Evolutionary conservation across 2,888 invertebrate genomes (phyloP).

Genomic region (Eubasilissa splendida): DNA sequence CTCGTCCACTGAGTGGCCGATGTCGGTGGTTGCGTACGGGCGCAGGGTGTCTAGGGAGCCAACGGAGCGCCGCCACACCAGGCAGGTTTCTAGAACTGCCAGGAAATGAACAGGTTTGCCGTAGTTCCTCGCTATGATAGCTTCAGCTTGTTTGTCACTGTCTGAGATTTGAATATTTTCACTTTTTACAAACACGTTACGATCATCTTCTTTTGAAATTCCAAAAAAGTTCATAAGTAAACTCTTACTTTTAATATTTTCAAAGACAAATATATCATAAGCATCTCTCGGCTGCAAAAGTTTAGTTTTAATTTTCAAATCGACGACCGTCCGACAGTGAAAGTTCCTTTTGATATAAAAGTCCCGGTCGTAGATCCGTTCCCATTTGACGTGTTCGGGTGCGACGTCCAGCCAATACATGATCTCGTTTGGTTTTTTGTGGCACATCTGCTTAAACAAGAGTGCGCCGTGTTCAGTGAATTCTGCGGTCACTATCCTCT

Average conservation of each 20-base stretch:
- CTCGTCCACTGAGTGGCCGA: background rate
- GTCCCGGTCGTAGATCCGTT: background rate
- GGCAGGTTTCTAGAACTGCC: background rate
- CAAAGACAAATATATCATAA: background rate
- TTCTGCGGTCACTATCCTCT: background rate
- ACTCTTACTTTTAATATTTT: constrained; percentile 4
- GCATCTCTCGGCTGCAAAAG: background rate
- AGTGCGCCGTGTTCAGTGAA: background rate
- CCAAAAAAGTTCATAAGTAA: background rate
- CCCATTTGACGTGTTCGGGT: background rate
- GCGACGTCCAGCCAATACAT: background rate
- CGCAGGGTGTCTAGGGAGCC: constrained; percentile 6
- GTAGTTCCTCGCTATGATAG: background rate
- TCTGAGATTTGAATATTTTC: background rate
- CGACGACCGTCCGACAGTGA: background rate
- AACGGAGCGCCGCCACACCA: background rate
- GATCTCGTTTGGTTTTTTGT: background rate
- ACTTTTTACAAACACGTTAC: background rate
- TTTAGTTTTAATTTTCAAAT: background rate
- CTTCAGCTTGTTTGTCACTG: background rate
- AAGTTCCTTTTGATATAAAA: constrained; percentile 12
- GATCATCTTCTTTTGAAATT: background rate
- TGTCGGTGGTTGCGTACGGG: background rate
- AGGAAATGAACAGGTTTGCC: constrained; percentile 4
- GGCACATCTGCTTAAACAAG: background rate